Evolutionary conservation across 2,113 vertebrate species (phyloP), one percentile per base, ranked within the genome.

Genomic region (Leucopternis melanops): DNA sequence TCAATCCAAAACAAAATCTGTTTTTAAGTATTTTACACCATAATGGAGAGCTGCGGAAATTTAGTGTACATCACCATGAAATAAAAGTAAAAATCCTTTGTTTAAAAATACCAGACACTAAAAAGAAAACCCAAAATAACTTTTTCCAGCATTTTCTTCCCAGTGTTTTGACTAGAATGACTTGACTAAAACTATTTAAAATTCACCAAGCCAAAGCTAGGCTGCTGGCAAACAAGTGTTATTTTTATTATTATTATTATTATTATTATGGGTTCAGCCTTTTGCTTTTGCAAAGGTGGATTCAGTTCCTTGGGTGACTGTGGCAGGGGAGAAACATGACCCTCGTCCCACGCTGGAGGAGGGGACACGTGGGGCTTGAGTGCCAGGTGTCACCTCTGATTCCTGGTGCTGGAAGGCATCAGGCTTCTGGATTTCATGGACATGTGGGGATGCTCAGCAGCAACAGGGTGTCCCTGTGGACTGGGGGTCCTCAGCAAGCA

Each of bases 261-360:
- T 81, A 59, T 32, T 36, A 13, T 47, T 27, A 42, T 36, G 10
- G 5, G 13, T 69, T 77, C 36, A 72, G 26, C 20, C 54, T 80
- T 95, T 38, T 36, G 6, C 20, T 66, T 71, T 50, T 84, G 55
- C 59, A 34, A 5, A 73, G 36, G 7, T 11, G 21, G 29, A 16
- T 82, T 82, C 21, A 17, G 9, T 58, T 82, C 42, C n/a, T 67
- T 1, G 1, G 29, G 8, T 36, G 25, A 38, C 11, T 26, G 31
- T 34, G 50, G 14, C 10, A 31, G 50, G 11, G 18, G 27, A 72
- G 34, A 32, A n/a, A 6, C 1, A 1, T 10, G 47, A 38, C 18
- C 26, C 16, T 31, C 2, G 8, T 42, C 19, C 17, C 34, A 13
- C 7, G 3, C 13, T 1, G 0, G 11, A 61, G 55, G 27, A 61